Evolutionary conservation across 1,140 invertebrate genomes (phyloP), one percentile per base, ranked within the genome.

Genomic region (Manduca sexta): DNA sequence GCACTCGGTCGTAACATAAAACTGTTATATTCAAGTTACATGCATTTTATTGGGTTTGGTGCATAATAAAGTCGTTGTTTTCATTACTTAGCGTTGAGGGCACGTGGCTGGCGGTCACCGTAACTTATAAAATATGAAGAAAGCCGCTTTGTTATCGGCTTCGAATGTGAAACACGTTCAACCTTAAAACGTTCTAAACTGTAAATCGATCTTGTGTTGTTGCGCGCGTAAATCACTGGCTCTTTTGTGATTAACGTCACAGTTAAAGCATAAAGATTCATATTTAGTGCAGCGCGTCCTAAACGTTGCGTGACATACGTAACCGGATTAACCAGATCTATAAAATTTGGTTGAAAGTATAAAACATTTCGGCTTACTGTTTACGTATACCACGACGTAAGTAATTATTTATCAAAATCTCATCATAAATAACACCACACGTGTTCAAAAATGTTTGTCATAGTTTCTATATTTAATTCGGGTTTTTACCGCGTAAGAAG

Each of bases 191-290:
- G 35, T 37, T 56, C 40, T 64, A 71, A 71, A 74, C 67, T 60
- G 47, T 49, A 63, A 55, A 69, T 67, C 62, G 61, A 63, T 71
- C 56, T 52, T 43, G 55, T 47, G 51, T 51, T 72, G 70, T 71
- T 69, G 63, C 61, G 44, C 55, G 33, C 56, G 75, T 84, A 84
- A 83, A 84, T 84, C 79, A 81, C 55, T 39, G 47, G 56, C 57
- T 69, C 70, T 83, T 84, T 85, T 82, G 76, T 85, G 74, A 81
- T 85, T 82, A 85, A 83, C 76, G 82, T 83, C 79, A 83, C 68
- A 58, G 68, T 74, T 64, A 76, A 70, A 75, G 64, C 66, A 64
- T 81, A 79, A 76, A 84, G 68, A 74, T 72, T 80, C 74, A 74
- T 83, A 85, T 85, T 83, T 78, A 80, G 81, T 83, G 70, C 72